Percentiles rank a stretch among this genome's conserved stretches.
Conservation (phyloP, 2,113 vertebrate genomes). For the Eulacestoma nigropectus region DNA sequence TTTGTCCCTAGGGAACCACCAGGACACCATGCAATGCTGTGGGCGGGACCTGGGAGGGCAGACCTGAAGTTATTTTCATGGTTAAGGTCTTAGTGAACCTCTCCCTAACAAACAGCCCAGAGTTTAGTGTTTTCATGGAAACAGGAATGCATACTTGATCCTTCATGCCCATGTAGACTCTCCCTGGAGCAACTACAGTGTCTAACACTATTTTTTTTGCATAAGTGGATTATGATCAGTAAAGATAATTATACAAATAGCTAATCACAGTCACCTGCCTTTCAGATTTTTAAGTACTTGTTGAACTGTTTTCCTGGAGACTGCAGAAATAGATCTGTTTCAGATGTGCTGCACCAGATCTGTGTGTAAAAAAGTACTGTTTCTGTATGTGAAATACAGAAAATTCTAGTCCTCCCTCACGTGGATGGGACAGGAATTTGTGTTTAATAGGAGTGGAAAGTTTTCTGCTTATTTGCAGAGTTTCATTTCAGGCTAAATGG, state of each 20-base stretch:
- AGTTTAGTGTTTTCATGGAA: not conserved
- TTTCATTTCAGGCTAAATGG: not conserved
- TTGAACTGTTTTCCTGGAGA: not conserved
- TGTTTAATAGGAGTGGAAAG: not conserved
- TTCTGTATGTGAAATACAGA: not conserved
- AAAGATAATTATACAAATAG: not conserved
- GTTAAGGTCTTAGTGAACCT: not conserved
- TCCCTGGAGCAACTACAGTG: not conserved
- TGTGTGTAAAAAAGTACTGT: not conserved
- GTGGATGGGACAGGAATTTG: not conserved
- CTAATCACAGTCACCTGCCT: not conserved
- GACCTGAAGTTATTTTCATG: not conserved
- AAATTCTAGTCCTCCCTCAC: not conserved
- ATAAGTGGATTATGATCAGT: not conserved
- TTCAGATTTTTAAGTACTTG: not conserved
- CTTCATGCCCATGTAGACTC: not conserved
- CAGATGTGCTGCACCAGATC: not conserved
- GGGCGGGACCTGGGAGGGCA: rapidly evolving
- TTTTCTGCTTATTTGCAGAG: not conserved
- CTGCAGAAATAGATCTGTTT: not conserved
- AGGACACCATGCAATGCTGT: not conserved
- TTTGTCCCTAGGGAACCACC: not conserved
- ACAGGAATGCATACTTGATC: not conserved
- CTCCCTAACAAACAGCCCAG: rapidly evolving
- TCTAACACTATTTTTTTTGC: not conserved